Conservation (phyloP, 1,140 invertebrate species). For the Tachypleus tridentatus region DNA sequence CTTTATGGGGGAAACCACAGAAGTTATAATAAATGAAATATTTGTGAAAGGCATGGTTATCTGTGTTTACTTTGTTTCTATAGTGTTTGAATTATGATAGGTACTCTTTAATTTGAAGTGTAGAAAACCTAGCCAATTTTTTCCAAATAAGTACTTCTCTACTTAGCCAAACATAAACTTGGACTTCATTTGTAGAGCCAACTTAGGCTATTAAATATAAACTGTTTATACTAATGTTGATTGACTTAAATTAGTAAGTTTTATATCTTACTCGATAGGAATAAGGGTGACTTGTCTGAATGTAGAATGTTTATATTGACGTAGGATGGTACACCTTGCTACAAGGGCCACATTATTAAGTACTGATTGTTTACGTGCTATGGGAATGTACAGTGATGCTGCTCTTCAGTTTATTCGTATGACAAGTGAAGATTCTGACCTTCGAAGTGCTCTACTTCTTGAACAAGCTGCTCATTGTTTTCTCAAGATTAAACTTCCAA, state of each 20-base stretch:
- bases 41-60: too few relatives aligned
- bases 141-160: too few relatives aligned
- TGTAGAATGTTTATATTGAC: conserved; percentile 4
- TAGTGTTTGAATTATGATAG: too few relatives aligned
- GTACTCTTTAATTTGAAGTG: too few relatives aligned
- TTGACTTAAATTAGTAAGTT: neutral
- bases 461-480: conserved; percentile 95
- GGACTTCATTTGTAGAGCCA: too few relatives aligned
- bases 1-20: too few relatives aligned
- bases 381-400: conserved; percentile 67
- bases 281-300: conserved; percentile 10
- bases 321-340: conserved; percentile 72
- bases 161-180: too few relatives aligned
- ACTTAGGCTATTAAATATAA: too few relatives aligned
- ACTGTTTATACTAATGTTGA: neutral
- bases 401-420: conserved; percentile 86
- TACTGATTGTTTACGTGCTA: conserved; percentile 67
- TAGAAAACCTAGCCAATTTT: too few relatives aligned
- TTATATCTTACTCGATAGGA: conserved; percentile 5
- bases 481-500: conserved; percentile 52
- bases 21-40: too few relatives aligned
- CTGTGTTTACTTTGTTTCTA: too few relatives aligned
- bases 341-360: conserved; percentile 78
- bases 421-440: conserved; percentile 86
- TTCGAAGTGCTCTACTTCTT: conserved; percentile 63